Conservation (phyloP, 2,113 vertebrate genomes). For the Cyanoramphus novaezelandiae region DNA sequence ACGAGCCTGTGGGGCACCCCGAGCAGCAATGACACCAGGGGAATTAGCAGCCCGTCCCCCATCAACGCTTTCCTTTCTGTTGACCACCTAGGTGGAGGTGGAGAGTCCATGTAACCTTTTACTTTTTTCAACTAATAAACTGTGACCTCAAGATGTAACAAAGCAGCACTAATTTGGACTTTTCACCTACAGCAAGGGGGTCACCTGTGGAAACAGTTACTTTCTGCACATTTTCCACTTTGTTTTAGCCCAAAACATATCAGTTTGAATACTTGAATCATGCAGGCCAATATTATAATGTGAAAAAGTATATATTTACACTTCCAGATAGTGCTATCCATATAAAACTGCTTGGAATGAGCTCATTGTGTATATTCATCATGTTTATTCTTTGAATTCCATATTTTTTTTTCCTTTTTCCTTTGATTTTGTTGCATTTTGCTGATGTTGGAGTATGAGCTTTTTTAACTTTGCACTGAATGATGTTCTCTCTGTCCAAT, state of each 20-base stretch:
- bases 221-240: slow-evolving; percentile 98
- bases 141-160: slow-evolving; percentile 84
- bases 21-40: slow-evolving; percentile 85
- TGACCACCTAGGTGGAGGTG: slow-evolving; percentile 93
- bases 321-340: slow-evolving; percentile 97
- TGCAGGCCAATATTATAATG: slow-evolving; percentile 99
- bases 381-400: slow-evolving; percentile 87
- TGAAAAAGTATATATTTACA: slow-evolving; percentile 98
- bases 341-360: slow-evolving; percentile 86
- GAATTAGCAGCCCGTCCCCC: slow-evolving; percentile 93
- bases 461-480: slow-evolving; percentile 98
- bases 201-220: slow-evolving; percentile 95
- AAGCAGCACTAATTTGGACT: slow-evolving; percentile 92
- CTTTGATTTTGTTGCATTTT: slow-evolving; percentile 74
- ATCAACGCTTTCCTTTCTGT: slow-evolving; percentile 96
- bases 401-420: slow-evolving; percentile 73
- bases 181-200: slow-evolving; percentile 87
- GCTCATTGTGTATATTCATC: slow-evolving; percentile 89
- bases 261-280: slow-evolving; percentile 99
- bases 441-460: slow-evolving; percentile 92
- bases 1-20: slow-evolving; percentile 95
- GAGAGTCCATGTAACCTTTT: slow-evolving; percentile 91
- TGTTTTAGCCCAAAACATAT: slow-evolving; percentile 99
- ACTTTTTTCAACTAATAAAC: slow-evolving; percentile 81
- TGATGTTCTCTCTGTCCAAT: slow-evolving; percentile 87